Evolutionary conservation across 1,140 invertebrate genomes (phyloP).

Genomic region (Drosophila persimilis): DNA sequence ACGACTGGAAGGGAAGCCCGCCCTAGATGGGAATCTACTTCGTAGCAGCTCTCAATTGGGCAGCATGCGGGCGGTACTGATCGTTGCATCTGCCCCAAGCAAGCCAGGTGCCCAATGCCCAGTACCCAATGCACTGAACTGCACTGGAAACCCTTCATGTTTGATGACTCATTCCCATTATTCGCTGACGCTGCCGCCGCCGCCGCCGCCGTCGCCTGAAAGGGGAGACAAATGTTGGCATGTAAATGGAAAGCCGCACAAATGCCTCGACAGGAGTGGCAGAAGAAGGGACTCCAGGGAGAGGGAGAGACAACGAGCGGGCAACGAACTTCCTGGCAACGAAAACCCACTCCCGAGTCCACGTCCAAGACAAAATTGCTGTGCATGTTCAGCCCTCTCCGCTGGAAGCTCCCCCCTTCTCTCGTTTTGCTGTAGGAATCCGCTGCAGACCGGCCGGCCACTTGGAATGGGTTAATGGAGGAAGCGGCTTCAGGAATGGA

Average conservation of each 20-base stretch:
- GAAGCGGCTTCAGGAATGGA: constrained; percentile 19
- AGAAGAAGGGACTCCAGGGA: constrained; percentile 46
- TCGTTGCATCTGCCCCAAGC: constrained; percentile 8
- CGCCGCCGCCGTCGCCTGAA: constrained; percentile 33
- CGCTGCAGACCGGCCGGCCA: constrained; percentile 59
- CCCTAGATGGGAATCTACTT: constrained; percentile 47
- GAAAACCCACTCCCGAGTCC: constrained; percentile 42
- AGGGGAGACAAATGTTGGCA: constrained; percentile 68
- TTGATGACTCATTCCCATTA: constrained; percentile 33
- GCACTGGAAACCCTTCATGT: constrained; percentile 5
- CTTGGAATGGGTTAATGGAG: constrained; percentile 38
- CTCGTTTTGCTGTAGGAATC: constrained; percentile 24
- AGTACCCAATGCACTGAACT: background rate
- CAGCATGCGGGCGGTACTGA: constrained; percentile 39
- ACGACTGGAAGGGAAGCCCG: constrained; percentile 37
- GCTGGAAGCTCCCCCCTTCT: background rate
- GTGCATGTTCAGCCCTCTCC: constrained; percentile 54
- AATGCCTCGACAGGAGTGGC: constrained; percentile 50
- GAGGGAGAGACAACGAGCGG: constrained; percentile 8
- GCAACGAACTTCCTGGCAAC: constrained; percentile 6
- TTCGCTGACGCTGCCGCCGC: constrained; percentile 7
- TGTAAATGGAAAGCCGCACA: constrained; percentile 79
- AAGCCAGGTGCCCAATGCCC: constrained; percentile 25
- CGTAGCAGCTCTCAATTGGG: constrained; percentile 29
- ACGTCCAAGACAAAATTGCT: constrained; percentile 72